Conservation (phyloP, 2,113 vertebrate species). For the Steatornis caripensis region DNA sequence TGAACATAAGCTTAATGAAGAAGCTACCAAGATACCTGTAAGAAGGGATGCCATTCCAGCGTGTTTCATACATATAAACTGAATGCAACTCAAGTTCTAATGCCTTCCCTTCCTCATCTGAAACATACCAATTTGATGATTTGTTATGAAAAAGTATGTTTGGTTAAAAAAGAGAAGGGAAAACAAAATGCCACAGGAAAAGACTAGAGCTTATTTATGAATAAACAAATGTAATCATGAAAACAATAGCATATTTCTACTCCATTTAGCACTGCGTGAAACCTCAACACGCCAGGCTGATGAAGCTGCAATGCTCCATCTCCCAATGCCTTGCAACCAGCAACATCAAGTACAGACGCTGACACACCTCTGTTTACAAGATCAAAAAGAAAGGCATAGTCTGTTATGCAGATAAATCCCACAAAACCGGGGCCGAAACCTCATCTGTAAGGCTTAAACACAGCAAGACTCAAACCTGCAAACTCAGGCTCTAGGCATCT, state of each 20-base stretch:
- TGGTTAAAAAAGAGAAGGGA: neutral
- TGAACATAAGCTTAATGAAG: neutral
- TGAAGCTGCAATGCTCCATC: neutral
- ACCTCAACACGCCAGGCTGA: neutral
- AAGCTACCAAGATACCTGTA: neutral
- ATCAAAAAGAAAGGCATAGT: neutral
- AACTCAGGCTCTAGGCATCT: neutral
- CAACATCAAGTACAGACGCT: neutral
- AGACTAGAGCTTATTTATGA: neutral
- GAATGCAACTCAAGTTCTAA: neutral
- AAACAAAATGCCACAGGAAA: neutral
- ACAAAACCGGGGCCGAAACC: rapidly evolving
- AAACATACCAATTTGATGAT: neutral
- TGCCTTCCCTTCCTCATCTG: neutral
- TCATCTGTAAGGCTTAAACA: neutral
- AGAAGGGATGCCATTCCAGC: neutral
- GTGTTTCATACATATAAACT: neutral
- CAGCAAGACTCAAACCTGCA: neutral
- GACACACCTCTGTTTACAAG: neutral
- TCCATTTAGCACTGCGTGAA: slow-evolving; percentile 5
- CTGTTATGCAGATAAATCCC: neutral
- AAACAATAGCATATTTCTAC: neutral
- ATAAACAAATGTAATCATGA: neutral
- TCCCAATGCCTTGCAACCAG: neutral
- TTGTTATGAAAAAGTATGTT: neutral